phyloP scores from a whole-genome alignment of 23 tunicate genomes.

The Halocynthia roretzi region DNA sequence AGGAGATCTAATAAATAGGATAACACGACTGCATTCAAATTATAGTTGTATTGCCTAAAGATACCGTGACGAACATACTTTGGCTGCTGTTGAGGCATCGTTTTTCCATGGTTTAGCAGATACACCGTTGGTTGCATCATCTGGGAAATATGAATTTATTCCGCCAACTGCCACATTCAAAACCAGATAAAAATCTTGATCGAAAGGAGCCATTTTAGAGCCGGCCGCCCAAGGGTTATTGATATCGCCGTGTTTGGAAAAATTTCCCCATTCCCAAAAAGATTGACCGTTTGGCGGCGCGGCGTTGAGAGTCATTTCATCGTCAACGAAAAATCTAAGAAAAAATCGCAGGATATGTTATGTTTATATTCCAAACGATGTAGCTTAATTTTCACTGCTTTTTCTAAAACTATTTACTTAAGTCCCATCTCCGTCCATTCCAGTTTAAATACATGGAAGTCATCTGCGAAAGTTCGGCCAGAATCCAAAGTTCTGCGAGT shows the following conservation, averaged over 20 bases:
- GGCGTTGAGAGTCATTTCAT: conserved; percentile 1
- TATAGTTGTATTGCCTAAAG: too few relatives aligned
- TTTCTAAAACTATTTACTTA: not conserved
- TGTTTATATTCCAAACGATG: too few relatives aligned
- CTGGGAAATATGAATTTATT: conserved; percentile 3
- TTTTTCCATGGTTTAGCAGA: conserved; percentile 7
- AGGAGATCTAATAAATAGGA: not conserved
- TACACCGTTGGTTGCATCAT: conserved; percentile 4
- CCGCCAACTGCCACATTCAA: conserved; percentile 33
- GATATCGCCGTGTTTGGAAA: not conserved
- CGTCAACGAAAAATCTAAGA: conserved; percentile 8
- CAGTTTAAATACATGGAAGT: not conserved
- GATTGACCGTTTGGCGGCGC: not conserved
- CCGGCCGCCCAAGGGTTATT: conserved; percentile 5
- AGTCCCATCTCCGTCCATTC: conserved; percentile 3
- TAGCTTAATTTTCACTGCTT: too few relatives aligned
- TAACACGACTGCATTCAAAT: too few relatives aligned
- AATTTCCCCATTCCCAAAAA: conserved; percentile 5
- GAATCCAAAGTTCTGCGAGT: too few relatives aligned
- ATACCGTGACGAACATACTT: not conserved
- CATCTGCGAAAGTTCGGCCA: not conserved
- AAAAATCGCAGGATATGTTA: too few relatives aligned
- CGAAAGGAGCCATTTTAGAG: conserved; percentile 20
- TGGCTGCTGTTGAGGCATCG: not conserved
- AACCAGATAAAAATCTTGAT: conserved; percentile 10